Evolutionary conservation across 2,888 invertebrate species (phyloP).

Genomic region (Fabriciana adippe): DNA sequence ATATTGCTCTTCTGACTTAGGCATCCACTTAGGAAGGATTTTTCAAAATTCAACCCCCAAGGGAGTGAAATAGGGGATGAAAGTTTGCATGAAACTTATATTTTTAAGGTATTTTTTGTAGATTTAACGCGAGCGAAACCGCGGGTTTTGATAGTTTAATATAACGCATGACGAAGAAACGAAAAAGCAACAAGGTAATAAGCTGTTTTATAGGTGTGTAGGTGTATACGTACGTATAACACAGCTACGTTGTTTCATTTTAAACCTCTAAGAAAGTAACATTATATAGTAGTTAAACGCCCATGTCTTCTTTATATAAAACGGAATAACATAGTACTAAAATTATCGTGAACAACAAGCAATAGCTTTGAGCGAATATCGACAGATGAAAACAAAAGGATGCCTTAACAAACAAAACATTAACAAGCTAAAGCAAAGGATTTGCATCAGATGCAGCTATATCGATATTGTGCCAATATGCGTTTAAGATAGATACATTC

Average conservation of each 20-base stretch:
- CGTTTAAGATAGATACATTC: conserved; percentile 45
- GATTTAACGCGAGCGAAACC: too few species aligned
- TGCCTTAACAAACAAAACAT: conserved; percentile 3
- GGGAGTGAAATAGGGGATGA: too few species aligned
- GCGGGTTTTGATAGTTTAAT: too few species aligned
- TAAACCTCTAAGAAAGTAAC: conserved; percentile 17
- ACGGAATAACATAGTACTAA: conserved; percentile 3
- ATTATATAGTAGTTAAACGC: conserved; percentile 19
- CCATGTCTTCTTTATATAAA: conserved; percentile 6
- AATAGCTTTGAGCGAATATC: conserved; percentile 11
- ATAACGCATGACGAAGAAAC: conserved; percentile 25
- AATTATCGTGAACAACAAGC: not conserved
- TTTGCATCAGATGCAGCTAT: conserved; percentile 24
- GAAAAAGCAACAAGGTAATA: conserved; percentile 20
- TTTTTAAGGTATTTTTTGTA: too few species aligned
- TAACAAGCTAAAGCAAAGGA: conserved; percentile 31
- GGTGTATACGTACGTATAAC: conserved; percentile 23
- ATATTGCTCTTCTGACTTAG: too few species aligned
- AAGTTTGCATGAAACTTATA: too few species aligned
- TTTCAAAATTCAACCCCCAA: too few species aligned
- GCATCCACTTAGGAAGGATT: too few species aligned
- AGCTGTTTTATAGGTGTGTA: conserved; percentile 30
- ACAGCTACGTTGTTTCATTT: conserved; percentile 25
- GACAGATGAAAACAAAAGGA: conserved; percentile 3
- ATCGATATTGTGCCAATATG: conserved; percentile 33